Conservation (phyloP, 2,888 invertebrate genomes). For the Pandemis corylana region DNA sequence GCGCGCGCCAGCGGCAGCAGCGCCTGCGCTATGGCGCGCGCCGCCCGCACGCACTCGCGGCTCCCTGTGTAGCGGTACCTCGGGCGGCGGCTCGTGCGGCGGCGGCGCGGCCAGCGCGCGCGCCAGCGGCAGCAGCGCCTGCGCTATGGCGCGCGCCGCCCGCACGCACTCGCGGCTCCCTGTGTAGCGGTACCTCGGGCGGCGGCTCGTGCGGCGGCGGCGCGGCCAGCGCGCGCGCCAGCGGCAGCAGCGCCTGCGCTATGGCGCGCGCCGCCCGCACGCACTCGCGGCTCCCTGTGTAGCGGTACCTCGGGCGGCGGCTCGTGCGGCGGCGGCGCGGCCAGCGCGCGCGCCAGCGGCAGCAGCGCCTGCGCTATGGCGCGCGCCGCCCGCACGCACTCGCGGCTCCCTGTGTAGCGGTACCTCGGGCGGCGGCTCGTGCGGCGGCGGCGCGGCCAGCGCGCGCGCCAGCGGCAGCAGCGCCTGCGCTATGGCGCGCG, state of each 20-base stretch:
- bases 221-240: constrained; percentile 91
- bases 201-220: constrained; percentile 86
- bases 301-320: constrained; percentile 85
- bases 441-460: constrained; percentile 87
- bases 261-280: constrained; percentile 92
- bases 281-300: constrained; percentile 94
- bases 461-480: constrained; percentile 91
- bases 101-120: constrained; percentile 89
- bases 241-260: constrained; percentile 91
- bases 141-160: constrained; percentile 91
- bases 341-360: constrained; percentile 91
- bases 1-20: constrained; percentile 91
- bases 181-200: constrained; percentile 84
- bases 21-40: constrained; percentile 91
- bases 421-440: constrained; percentile 86
- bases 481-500: constrained; percentile 91
- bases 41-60: constrained; percentile 95
- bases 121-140: constrained; percentile 91
- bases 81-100: constrained; percentile 85
- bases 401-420: too few species aligned
- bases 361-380: constrained; percentile 91
- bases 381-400: constrained; percentile 94
- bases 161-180: constrained; percentile 95
- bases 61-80: too few species aligned
- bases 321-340: constrained; percentile 86